Evolutionary conservation across 37 sponge, comb jelly and placozoan genomes (phyloP), one percentile per base, ranked within the genome.

Genomic region (Lycopodina hypogea): DNA sequence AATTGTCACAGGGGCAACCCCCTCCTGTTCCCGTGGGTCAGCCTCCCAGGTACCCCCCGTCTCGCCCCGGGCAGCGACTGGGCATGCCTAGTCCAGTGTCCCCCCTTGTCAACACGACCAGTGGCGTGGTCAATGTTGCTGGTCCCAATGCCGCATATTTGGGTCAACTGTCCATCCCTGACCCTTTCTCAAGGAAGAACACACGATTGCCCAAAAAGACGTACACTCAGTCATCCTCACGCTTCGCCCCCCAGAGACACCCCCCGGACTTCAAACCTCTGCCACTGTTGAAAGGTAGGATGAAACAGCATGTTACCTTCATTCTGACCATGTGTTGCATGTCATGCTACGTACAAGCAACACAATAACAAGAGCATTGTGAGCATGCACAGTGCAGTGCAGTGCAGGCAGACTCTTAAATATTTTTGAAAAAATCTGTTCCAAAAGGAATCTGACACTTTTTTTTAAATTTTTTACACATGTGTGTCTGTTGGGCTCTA

Each of bases 181-280:
- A 82, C 39, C 82, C 82, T 32, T 82, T 82, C 67, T 73, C 67
- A 33, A 71, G 82, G 35, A 81, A 81, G 53, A 65, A 42, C 18
- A 67, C 81, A 14, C 34, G 84, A 57, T 68, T 80, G 1, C 87
- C 85, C 23, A 75, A 80, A 73, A 77, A 66, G 17, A 81, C 45
- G 9, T 75, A 38, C 24, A 87, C 92, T 3, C 92, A 92, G 59
- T 75, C 81, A 38, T 92, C 92, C 11, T 86, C 92, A 21, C 48
- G 88, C 29, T 87, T 77, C 72, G 51, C 74, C 22, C 62, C 60
- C 40, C 62, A 87, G 78, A 87, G 84, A 36, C 78, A 72, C 7
- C 92, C 92, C 1, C 82, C 87, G 0, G 92, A 92, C 37, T 92
- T 81, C 85, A 86, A 92, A 26, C 85, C 88, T 26, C 85, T 92